phyloP scores from a whole-genome alignment of 2,888 invertebrate species.

The Branchipolynoe longqiensis region DNA sequence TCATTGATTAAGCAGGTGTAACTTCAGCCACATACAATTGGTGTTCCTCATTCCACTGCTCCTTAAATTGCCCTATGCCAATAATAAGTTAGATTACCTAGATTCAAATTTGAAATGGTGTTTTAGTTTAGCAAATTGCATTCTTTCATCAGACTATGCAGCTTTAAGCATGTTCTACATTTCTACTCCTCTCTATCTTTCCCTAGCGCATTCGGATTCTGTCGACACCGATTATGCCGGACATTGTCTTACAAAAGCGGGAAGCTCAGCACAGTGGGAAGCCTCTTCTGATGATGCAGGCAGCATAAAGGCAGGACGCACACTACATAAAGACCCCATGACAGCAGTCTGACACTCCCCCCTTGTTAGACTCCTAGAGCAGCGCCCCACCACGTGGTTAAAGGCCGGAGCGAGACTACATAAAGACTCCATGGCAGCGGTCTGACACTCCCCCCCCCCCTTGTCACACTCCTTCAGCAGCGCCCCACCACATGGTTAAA shows the following conservation, averaged over 20 bases:
- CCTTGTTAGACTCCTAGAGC: too few relatives aligned
- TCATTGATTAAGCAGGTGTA: too few relatives aligned
- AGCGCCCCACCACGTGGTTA: too few relatives aligned
- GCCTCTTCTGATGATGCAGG: background rate
- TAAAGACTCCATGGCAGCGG: too few relatives aligned
- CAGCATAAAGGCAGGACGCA: background rate
- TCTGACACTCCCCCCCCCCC: too few relatives aligned
- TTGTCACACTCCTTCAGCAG: too few relatives aligned
- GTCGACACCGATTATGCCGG: slow-evolving; percentile 19
- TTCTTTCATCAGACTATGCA: background rate
- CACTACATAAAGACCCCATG: background rate
- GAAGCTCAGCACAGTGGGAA: background rate
- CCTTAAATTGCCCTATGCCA: background rate
- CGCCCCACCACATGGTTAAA: too few relatives aligned
- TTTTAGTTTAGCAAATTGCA: background rate
- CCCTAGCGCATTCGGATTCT: slow-evolving; percentile 6
- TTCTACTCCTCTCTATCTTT: background rate
- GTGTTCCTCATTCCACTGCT: background rate
- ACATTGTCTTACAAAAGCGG: slow-evolving; percentile 19
- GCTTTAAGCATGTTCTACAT: background rate
- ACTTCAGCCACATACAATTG: too few relatives aligned
- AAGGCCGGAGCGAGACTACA: too few relatives aligned
- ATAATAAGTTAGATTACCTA: background rate
- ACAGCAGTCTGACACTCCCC: too few relatives aligned
- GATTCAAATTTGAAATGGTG: background rate